phyloP scores from a whole-genome alignment of 2,113 vertebrate genomes.

The Rynchops niger region DNA sequence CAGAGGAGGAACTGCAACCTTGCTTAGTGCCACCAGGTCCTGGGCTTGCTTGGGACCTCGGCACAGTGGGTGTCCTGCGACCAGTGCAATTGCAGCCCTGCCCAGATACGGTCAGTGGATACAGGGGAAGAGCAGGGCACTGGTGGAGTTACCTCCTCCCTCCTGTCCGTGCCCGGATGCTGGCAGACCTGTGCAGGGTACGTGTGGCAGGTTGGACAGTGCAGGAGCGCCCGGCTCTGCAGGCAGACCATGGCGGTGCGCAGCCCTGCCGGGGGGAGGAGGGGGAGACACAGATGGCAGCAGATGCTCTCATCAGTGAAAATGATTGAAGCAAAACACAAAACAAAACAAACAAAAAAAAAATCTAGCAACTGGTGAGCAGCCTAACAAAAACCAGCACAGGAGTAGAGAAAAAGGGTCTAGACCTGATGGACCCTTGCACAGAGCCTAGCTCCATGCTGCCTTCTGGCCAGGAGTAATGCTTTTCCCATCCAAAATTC shows the following conservation, averaged over 20 bases:
- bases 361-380: constrained; percentile 45
- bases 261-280: not conserved
- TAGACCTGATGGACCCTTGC: not conserved
- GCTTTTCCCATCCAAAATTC: not conserved
- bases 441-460: not conserved
- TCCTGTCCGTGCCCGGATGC: not conserved
- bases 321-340: constrained; percentile 39
- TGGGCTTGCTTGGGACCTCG: not conserved
- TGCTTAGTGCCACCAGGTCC: not conserved
- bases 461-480: not conserved
- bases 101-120: fast-evolving
- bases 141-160: not conserved
- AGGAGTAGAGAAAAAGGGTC: not conserved
- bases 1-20: not conserved
- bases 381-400: constrained; percentile 34
- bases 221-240: not conserved
- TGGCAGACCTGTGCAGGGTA: not conserved
- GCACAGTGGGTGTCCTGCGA: not conserved
- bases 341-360: not conserved
- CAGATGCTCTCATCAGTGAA: constrained; percentile 64
- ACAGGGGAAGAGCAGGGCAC: not conserved
- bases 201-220: fast-evolving
- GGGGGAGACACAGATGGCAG: constrained; percentile 57
- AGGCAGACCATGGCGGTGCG: fast-evolving
- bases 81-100: fast-evolving